These are phyloP conservation scores for Ylistrum balloti DNA, from an alignment of 1,140 invertebrate species.

Conservation along the genomic window DNA sequence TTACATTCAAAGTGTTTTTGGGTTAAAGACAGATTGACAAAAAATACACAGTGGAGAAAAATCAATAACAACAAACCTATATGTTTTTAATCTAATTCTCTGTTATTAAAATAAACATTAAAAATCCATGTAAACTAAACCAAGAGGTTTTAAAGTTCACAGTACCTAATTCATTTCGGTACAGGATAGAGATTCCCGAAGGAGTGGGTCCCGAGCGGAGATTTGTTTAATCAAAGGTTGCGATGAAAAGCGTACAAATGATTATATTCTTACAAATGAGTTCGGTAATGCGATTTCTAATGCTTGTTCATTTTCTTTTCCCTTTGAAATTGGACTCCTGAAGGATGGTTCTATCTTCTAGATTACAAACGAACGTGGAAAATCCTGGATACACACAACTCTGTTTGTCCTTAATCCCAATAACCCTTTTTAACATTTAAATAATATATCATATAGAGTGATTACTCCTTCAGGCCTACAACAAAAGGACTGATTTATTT, in stretches of 20 bases:
- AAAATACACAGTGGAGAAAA: too few species aligned
- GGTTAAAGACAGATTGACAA: too few species aligned
- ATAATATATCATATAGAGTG: constrained; percentile 1
- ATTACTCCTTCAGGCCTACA: neutral
- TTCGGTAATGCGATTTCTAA: neutral
- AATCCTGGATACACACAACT: neutral
- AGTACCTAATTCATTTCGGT: neutral
- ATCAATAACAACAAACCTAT: too few species aligned
- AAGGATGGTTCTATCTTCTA: neutral
- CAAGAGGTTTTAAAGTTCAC: neutral
- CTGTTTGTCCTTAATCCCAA: neutral
- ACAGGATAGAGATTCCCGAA: neutral
- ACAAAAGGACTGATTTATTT: too few species aligned
- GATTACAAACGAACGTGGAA: neutral
- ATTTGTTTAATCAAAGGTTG: neutral
- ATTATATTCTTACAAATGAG: neutral
- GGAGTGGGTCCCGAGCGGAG: neutral
- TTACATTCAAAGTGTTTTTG: too few species aligned
- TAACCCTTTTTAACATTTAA: neutral
- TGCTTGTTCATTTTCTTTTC: neutral
- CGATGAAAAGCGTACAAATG: neutral
- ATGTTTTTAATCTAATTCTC: too few species aligned
- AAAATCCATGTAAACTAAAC: neutral
- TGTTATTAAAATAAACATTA: neutral
- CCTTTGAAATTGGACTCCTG: neutral